Evolutionary conservation across 2,888 invertebrate genomes (phyloP), one percentile per base, ranked within the genome.

Genomic region (Halocaridina rubra): DNA sequence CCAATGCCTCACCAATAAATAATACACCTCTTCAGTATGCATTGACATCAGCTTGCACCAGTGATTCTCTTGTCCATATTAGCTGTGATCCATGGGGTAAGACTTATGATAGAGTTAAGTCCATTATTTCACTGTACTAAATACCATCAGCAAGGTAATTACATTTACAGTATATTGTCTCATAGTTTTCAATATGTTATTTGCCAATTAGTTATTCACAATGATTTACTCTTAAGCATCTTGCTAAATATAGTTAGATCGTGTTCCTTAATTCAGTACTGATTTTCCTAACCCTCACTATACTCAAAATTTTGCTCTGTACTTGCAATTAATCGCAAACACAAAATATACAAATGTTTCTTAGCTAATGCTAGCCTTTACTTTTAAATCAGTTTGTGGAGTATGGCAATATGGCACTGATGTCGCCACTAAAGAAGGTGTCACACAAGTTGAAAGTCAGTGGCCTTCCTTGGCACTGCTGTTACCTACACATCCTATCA

Each of bases 1-100:
- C 75, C 22, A 80, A 86, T 19, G 80, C 84, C 13, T 33, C 72
- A 2, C 16, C 77, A 13, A 24, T 27, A 0, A 33, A 59, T 13
- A 30, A 57, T 32, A 81, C 81, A 19, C 84, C 86, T 4, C 67
- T 88, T 0, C 85, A 86, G 69, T 84, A 77, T 64, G 69, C 80
- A n/a, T 81, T 88, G 19, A 88, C 72, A 13, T 53, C 19, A 24
- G 80, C 81, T 22, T 77, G 85, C 29, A 72, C 81, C 19, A 85
- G 82, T 24, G 85, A 85, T 24, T 64, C 46, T 3, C 39, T 87
- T 46, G 87, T 87, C 7, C 85, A 82, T 27, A 69, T 87, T 8
- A 53, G 72, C 3, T 87, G 87, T 61, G 77, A 82, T 16, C 46
- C 46, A 16, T 57, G n/a, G 13, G 16, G 27, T 61, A 27, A 64